A percentile compares a stretch with the other conserved stretches of the same genome.
phyloP scores from a whole-genome alignment of 1,140 invertebrate species.

The Laupala kohalensis region DNA sequence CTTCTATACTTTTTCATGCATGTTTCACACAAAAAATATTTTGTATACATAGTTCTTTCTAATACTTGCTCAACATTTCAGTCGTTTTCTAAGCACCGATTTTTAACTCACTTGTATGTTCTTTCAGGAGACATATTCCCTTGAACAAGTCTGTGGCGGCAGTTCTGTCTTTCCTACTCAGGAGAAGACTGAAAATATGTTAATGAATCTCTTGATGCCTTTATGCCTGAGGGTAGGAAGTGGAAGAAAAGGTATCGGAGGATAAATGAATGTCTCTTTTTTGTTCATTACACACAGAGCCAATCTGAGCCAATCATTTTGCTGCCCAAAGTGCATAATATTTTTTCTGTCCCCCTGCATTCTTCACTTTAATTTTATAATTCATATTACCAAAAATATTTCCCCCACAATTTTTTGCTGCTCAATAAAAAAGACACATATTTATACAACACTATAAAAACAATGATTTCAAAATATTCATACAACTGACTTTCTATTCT shows the following conservation, averaged over 20 bases:
- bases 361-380: too few relatives aligned
- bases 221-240: conserved; percentile 86
- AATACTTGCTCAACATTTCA: too few relatives aligned
- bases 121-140: conserved; percentile 70
- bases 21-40: not conserved
- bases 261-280: too few relatives aligned
- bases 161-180: conserved; percentile 72
- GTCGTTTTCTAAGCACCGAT: too few relatives aligned
- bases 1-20: not conserved
- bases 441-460: too few relatives aligned
- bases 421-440: too few relatives aligned
- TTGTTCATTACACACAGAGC: not conserved
- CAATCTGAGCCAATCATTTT: not conserved
- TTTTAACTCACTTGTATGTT: not conserved
- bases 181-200: conserved; percentile 86
- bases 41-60: conserved; percentile 23
- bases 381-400: too few relatives aligned
- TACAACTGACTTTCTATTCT: too few relatives aligned
- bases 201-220: conserved; percentile 92
- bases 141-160: conserved; percentile 89
- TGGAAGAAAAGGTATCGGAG: conserved; percentile 72
- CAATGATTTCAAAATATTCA: too few relatives aligned
- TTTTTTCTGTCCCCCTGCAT: too few relatives aligned
- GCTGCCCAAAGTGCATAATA: not conserved
- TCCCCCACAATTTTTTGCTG: too few relatives aligned